These are phyloP conservation scores for Peribatodes rhomboidaria DNA, from an alignment of 2,888 invertebrate genomes.

Conservation along the genomic window DNA sequence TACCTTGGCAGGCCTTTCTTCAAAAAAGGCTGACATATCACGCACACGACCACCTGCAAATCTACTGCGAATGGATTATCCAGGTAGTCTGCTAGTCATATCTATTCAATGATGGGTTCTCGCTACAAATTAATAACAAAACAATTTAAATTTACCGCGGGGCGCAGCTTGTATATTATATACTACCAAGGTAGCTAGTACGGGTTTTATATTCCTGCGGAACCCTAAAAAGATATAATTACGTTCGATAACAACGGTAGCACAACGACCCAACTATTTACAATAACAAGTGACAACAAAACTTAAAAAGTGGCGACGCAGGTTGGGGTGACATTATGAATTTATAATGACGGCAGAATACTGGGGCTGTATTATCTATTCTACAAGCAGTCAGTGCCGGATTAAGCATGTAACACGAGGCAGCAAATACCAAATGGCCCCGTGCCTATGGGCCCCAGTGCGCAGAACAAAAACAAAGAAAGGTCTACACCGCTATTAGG, in stretches of 20 bases:
- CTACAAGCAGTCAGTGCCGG: too few relatives aligned
- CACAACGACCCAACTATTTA: neutral
- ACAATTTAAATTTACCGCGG: too few relatives aligned
- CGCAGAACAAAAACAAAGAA: too few relatives aligned
- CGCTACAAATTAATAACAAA: neutral
- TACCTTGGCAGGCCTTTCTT: constrained; percentile 23
- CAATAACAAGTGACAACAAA: constrained; percentile 6
- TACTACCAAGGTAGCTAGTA: too few relatives aligned
- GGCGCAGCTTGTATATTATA: too few relatives aligned
- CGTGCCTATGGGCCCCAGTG: too few relatives aligned
- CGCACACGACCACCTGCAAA: constrained; percentile 26
- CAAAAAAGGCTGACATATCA: constrained; percentile 33
- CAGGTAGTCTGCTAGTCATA: neutral
- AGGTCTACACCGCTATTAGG: too few relatives aligned
- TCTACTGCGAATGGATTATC: constrained; percentile 7
- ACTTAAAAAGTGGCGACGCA: constrained; percentile 9
- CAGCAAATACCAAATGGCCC: too few relatives aligned
- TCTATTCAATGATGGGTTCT: neutral
- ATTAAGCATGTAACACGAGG: too few relatives aligned
- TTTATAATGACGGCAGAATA: neutral
- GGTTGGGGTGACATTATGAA: constrained; percentile 14
- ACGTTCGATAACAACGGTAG: neutral
- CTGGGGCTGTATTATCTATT: neutral
- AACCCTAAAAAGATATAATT: neutral
- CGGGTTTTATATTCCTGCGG: too few relatives aligned